These are phyloP conservation scores for Neosalanx taihuensis DNA, from an alignment of 2,797 vertebrate genomes.

Conservation along the genomic window DNA sequence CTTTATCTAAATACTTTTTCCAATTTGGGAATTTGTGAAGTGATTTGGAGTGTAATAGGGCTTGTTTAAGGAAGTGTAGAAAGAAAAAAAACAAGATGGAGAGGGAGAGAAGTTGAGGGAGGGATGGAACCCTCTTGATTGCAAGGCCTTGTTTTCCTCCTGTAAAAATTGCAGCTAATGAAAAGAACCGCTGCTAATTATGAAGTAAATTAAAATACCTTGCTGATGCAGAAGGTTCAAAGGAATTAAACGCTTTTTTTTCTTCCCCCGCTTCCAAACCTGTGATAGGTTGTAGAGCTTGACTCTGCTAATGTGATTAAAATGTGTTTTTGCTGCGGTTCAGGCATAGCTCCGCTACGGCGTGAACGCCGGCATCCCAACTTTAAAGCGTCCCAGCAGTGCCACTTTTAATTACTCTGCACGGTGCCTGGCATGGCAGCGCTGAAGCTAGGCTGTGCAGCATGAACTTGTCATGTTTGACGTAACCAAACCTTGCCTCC, in stretches of 20 bases:
- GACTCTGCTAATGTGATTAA: constrained; percentile 70
- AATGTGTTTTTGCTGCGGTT: constrained; percentile 57
- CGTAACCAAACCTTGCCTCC: constrained; percentile 22
- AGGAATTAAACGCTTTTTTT: constrained; percentile 59
- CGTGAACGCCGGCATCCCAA: constrained; percentile 40
- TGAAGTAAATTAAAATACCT: constrained; percentile 76
- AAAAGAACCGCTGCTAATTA: constrained; percentile 73
- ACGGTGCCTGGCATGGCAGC: constrained; percentile 32
- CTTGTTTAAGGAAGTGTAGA: constrained; percentile 5
- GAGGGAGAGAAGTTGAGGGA: constrained; percentile 23
- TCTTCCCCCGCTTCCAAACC: constrained; percentile 38
- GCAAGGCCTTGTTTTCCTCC: constrained; percentile 61
- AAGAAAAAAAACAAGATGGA: constrained; percentile 44
- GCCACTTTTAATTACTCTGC: constrained; percentile 62
- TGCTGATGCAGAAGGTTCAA: constrained; percentile 64
- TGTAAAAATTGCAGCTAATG: constrained; percentile 69
- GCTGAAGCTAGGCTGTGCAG: constrained; percentile 29
- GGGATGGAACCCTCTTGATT: constrained; percentile 67
- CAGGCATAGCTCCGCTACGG: constrained; percentile 39
- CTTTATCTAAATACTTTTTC: constrained; percentile 54
- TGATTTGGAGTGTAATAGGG: constrained; percentile 33
- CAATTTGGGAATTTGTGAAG: constrained; percentile 61
- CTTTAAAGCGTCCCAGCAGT: constrained; percentile 51
- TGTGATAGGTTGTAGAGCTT: constrained; percentile 54
- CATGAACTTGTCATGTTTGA: neutral